Base-by-base conservation (phyloP, 2,113 vertebrate genomes). In the Butorides virescens region DNA sequence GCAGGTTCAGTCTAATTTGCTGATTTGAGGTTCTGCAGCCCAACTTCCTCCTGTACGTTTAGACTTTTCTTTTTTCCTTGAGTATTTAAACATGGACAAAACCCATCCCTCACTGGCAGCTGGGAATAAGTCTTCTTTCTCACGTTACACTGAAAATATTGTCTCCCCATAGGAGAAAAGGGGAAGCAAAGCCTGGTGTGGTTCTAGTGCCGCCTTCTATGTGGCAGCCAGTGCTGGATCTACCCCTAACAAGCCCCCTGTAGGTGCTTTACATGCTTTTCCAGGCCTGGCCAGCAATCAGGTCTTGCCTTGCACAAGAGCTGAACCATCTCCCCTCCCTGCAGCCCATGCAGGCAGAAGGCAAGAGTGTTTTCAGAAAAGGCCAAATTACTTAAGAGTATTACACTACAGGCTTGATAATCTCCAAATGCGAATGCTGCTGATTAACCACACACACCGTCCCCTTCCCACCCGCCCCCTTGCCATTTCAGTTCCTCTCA, bases 311-410 rank as follows among this genome's bases (percentile, higher is more conserved):
- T 36, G 32, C 30, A 10, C 0, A 1, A 39, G 39, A 79, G 23
- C 39, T 55, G 58, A 72, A 25, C 44, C 37, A n/a, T 11, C 37
- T 65, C 59, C 27, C 42, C 34, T 50, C 8, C 79, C 36, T 59
- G 11, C 18, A 52, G 73, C 61, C 47, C 47, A 1, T 0, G 2
- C 20, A 56, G 17, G 5, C 3, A 2, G 75, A 65, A 44, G 44
- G 46, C 20, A 77, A 3, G 7, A 5, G 27, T 2, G 4, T 56
- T 67, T 72, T 44, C 37, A 46, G 29, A 75, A 88, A 53, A 6
- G 55, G 8, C 29, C 42, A 79, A 15, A 70, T 56, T 37, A 49
- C 14, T 59, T 30, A 15, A 37, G 10, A 68, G 19, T 10, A 6
- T 82, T 49, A 25, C 27, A 34, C 17, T 59, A 17, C 15, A 59